These are phyloP conservation scores for Pyrgilauda ruficollis DNA, from an alignment of 2,113 vertebrate species.

Conservation along the genomic window DNA sequence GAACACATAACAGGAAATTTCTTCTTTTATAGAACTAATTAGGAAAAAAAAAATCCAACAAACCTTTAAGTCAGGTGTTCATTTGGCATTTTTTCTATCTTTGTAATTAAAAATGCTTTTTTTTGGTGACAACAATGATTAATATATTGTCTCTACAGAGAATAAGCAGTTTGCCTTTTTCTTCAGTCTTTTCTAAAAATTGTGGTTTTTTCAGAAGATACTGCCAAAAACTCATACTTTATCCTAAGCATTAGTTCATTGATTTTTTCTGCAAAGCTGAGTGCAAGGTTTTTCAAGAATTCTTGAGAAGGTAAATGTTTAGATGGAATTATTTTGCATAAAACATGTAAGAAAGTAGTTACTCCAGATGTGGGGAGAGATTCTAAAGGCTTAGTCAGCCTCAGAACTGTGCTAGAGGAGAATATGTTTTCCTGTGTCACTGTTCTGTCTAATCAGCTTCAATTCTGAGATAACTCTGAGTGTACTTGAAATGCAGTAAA, in stretches of 20 bases:
- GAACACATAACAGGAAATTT: not conserved
- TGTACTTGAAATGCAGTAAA: constrained; percentile 40
- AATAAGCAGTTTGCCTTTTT: not conserved
- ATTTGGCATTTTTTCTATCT: not conserved
- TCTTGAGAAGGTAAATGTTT: constrained; percentile 5
- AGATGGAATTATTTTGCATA: constrained; percentile 5
- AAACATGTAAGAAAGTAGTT: not conserved
- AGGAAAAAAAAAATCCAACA: not conserved
- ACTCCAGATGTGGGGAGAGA: constrained; percentile 18
- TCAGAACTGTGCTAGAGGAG: not conserved
- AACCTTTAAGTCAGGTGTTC: not conserved
- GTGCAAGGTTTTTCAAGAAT: not conserved
- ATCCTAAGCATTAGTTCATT: not conserved
- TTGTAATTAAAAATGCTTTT: not conserved
- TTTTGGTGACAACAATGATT: not conserved
- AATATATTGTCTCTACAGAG: not conserved
- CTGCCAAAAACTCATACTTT: not conserved
- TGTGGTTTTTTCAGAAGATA: not conserved
- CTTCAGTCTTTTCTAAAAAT: not conserved
- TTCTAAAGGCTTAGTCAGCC: constrained; percentile 44
- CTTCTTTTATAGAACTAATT: not conserved
- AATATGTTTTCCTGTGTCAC: constrained; percentile 27
- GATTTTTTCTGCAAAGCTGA: not conserved
- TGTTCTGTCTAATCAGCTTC: constrained; percentile 58
- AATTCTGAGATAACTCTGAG: constrained; percentile 54